Conservation (phyloP, 2,113 vertebrate genomes). For the Malaclemys terrapin region DNA sequence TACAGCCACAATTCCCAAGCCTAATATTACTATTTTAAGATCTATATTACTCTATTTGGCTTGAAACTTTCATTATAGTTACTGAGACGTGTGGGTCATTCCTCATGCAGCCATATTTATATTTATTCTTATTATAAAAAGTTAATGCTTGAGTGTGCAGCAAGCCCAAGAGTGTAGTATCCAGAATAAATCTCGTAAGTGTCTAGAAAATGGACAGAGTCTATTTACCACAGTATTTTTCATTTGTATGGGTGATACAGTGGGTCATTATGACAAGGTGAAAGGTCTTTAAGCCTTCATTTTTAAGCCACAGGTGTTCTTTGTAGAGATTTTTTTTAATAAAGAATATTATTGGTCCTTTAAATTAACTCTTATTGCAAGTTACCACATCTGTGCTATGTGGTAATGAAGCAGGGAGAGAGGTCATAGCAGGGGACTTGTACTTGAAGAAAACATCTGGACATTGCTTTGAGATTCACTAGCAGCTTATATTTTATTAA, state of each 20-base stretch:
- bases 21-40: not conserved
- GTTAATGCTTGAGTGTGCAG: not conserved
- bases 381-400: slow-evolving; percentile 64
- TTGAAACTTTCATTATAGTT: not conserved
- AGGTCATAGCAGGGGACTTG: slow-evolving; percentile 69
- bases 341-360: slow-evolving; percentile 76
- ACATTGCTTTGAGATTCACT: slow-evolving; percentile 65
- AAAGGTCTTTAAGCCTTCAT: slow-evolving; percentile 67
- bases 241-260: slow-evolving; percentile 69
- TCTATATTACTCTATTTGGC: not conserved
- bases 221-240: slow-evolving; percentile 62
- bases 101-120: slow-evolving; percentile 12
- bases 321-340: slow-evolving; percentile 66
- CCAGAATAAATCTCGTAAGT: slow-evolving; percentile 38
- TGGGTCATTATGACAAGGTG: slow-evolving; percentile 71
- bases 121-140: not conserved
- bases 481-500: slow-evolving; percentile 72
- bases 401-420: slow-evolving; percentile 62
- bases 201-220: slow-evolving; percentile 41
- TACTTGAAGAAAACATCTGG: slow-evolving; percentile 69
- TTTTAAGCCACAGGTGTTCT: slow-evolving; percentile 72
- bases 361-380: slow-evolving; percentile 76
- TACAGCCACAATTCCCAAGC: not conserved
- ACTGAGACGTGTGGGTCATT: not conserved
- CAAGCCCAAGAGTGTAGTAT: not conserved